Percentiles rank a stretch among this genome's conserved stretches.
Conservation (phyloP, 2,888 invertebrate species). For the Pollenia angustigena region DNA sequence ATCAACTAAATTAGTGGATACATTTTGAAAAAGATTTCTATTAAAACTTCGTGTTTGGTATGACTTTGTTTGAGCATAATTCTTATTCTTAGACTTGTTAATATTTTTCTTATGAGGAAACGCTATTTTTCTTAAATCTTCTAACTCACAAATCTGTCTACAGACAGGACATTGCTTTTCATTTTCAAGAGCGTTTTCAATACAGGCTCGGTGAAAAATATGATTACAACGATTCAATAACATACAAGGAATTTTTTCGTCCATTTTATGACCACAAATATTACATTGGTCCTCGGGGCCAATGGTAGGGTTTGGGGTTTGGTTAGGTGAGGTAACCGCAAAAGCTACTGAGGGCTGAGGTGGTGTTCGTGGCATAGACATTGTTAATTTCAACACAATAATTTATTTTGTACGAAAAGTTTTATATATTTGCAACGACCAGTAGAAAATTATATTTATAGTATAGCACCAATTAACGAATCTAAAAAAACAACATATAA, state of each 20-base stretch:
- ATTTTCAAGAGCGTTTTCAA: not conserved
- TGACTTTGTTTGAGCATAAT: not conserved
- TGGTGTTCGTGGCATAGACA: not conserved
- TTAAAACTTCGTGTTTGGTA: constrained; percentile 16
- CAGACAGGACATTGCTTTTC: constrained; percentile 19
- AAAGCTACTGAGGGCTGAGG: not conserved
- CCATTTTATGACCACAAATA: constrained; percentile 1
- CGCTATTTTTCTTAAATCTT: constrained; percentile 6
- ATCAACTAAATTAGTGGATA: not conserved
- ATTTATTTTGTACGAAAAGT: not conserved
- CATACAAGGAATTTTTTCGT: constrained; percentile 17
- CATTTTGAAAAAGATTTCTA: constrained; percentile 2
- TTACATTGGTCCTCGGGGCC: not conserved
- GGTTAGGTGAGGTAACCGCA: not conserved
- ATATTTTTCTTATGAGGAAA: not conserved
- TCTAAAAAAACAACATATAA: not conserved
- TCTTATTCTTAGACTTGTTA: not conserved
- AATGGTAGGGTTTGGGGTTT: not conserved
- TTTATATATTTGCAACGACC: not conserved
- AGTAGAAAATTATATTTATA: not conserved
- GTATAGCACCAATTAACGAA: not conserved
- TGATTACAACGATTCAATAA: constrained; percentile 12
- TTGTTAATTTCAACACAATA: not conserved
- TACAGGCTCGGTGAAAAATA: constrained; percentile 28
- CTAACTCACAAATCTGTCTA: constrained; percentile 16